phyloP scores from a whole-genome alignment of 2,113 vertebrate species.

The Microtus oregoni region DNA sequence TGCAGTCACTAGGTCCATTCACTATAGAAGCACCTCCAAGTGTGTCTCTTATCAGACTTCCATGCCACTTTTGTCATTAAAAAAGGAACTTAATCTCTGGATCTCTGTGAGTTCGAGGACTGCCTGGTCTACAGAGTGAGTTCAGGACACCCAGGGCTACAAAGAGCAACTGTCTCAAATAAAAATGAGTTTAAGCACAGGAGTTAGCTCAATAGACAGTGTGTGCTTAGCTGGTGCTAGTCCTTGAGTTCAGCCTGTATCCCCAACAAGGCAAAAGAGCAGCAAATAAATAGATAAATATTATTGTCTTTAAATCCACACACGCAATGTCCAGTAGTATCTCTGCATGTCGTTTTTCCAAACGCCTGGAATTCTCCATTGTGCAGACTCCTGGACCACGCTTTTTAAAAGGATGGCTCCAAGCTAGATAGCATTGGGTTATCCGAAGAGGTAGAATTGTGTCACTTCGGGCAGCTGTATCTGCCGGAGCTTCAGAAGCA shows the following conservation, averaged over 20 bases:
- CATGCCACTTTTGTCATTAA: neutral
- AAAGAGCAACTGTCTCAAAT: neutral
- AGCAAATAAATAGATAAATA: neutral
- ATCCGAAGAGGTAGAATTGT: fast-evolving
- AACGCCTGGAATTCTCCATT: neutral
- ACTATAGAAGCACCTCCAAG: neutral
- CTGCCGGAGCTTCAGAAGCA: neutral
- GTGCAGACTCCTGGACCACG: fast-evolving
- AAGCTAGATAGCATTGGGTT: neutral
- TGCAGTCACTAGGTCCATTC: neutral
- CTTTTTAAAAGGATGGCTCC: neutral
- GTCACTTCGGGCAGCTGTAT: fast-evolving
- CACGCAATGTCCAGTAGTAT: neutral
- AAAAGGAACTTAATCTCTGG: neutral
- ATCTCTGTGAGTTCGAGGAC: neutral
- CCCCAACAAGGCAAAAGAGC: neutral
- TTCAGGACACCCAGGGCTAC: neutral
- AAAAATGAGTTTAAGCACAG: neutral
- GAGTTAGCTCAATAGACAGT: neutral
- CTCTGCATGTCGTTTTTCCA: fast-evolving
- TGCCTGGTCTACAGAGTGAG: neutral
- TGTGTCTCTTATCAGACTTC: neutral
- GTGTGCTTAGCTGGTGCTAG: too few relatives aligned
- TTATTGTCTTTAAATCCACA: neutral
- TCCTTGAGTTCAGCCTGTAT: neutral